These are phyloP conservation scores for Brenthis ino DNA, from an alignment of 2,888 invertebrate species.

Conservation along the genomic window DNA sequence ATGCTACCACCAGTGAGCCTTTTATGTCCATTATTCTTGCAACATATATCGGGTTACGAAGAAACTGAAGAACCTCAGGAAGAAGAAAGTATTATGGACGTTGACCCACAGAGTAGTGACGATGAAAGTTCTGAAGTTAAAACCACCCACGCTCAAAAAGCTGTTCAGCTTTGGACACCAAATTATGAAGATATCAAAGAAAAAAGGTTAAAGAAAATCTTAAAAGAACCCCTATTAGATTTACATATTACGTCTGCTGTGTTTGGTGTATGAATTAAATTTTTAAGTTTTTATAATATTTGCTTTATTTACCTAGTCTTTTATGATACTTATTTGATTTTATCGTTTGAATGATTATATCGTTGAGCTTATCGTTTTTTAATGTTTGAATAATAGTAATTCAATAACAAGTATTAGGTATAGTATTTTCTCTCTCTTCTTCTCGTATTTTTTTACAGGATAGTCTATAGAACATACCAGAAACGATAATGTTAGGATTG, in stretches of 20 bases:
- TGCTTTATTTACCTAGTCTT: no score
- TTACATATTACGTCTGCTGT: constrained; percentile 55
- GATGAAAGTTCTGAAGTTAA: constrained; percentile 56
- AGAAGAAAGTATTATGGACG: constrained; percentile 50
- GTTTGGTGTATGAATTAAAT: constrained; percentile 48
- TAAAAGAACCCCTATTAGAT: constrained; percentile 60
- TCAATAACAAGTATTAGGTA: no score
- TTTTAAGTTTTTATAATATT: no score
- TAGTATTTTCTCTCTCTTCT: no score
- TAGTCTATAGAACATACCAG: no score
- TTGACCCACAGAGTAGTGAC: constrained; percentile 58
- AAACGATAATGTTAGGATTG: no score
- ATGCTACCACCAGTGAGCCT: constrained; percentile 73
- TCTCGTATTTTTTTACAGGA: no score
- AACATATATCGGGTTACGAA: constrained; percentile 65
- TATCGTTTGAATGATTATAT: no score
- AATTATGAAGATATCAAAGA: constrained; percentile 74
- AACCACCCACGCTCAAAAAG: constrained; percentile 50
- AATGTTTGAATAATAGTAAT: no score
- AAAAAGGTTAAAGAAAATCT: constrained; percentile 68
- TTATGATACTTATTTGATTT: no score
- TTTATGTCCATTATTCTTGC: constrained; percentile 68
- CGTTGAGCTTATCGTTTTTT: no score
- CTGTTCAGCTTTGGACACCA: constrained; percentile 65
- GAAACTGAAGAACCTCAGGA: constrained; percentile 48